Evolutionary conservation across 2,888 invertebrate genomes (phyloP).

Genomic region (Lasioglossum lativentre): DNA sequence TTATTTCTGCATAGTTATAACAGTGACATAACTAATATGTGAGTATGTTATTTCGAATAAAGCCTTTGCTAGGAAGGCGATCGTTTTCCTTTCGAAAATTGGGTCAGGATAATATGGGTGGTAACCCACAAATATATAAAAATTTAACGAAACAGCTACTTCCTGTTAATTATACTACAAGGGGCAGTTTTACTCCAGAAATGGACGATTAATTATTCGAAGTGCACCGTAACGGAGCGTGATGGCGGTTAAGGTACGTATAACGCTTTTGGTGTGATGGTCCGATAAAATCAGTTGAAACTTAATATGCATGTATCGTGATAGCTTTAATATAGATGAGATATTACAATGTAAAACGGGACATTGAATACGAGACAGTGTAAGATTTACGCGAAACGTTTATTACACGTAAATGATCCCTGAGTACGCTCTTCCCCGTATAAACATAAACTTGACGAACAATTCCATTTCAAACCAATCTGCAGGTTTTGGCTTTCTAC

Average conservation of each 20-base stretch:
- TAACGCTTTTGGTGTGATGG: slow-evolving; percentile 16
- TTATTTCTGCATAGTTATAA: neutral
- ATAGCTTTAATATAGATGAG: slow-evolving; percentile 19
- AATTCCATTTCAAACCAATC: slow-evolving; percentile 19
- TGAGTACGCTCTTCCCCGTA: slow-evolving; percentile 23
- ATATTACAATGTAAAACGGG: slow-evolving; percentile 36
- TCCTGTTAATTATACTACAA: neutral
- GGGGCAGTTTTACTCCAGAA: neutral
- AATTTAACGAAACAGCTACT: neutral
- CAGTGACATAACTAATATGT: neutral
- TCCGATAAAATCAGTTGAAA: slow-evolving; percentile 35
- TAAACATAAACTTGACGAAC: slow-evolving; percentile 31
- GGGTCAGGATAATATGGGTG: neutral
- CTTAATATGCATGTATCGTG: slow-evolving; percentile 25
- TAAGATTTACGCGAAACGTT: slow-evolving; percentile 19
- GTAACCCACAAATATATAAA: neutral
- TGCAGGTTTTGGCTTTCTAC: slow-evolving; percentile 5
- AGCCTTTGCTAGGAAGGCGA: neutral
- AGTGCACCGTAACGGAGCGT: slow-evolving; percentile 20
- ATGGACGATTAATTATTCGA: slow-evolving; percentile 25
- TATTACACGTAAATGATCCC: neutral
- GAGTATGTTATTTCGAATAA: neutral
- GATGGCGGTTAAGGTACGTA: slow-evolving; percentile 9
- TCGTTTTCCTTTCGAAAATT: neutral
- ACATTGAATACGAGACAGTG: neutral